Evolutionary conservation across 2,797 vertebrate genomes (phyloP), one percentile per base, ranked within the genome.

Genomic region (Pipistrellus pygmaeus): DNA sequence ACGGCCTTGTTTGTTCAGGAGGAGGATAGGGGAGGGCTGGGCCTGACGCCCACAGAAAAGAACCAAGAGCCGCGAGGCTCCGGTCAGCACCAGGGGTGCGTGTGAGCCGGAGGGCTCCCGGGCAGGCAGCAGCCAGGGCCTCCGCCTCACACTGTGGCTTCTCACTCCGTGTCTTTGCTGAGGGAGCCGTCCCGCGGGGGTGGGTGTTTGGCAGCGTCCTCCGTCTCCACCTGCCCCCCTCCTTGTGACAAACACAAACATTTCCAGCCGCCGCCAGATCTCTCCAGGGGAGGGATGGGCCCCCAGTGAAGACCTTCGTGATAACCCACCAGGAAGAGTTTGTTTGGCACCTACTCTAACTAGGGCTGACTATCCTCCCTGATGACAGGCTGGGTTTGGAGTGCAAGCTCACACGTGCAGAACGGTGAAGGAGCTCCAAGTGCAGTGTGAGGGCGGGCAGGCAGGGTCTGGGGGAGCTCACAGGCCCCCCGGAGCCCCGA

Each of bases 151-250:
- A 0, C 88, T 6, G 1, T 18, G 15, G 27, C 23, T 5, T 32
- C n/a, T 32, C 12, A 35, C 82, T 17, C 2, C 1, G 2, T 1
- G 20, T 17, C 46, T 25, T 2, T 46, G 68, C 1, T 6, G 6
- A 6, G 30, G 27, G 25, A 27, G 2, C 51, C 38, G 87, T 23
- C 32, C 78, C 17, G 44, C 11, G 23, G 0, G 3, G 62, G 8
- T 44, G 25, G 11, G 17, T 20, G 17, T 32, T 71, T 51, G 23
- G 11, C 38, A 55, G n/a, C 5, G 6, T 69, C 32, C 53, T 30
- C 9, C 8, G 12, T n/a, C 4, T 35, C 85, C 57, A 8, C 25
- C 30, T 35, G 7, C 32, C 57, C 35, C 62, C 69, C 14, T 0
- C 15, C 46, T 25, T 14, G 23, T 78, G 87, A 69, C 75, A 82